Conservation (phyloP, 2,888 invertebrate genomes). For the Agonopterix alstromeriana region DNA sequence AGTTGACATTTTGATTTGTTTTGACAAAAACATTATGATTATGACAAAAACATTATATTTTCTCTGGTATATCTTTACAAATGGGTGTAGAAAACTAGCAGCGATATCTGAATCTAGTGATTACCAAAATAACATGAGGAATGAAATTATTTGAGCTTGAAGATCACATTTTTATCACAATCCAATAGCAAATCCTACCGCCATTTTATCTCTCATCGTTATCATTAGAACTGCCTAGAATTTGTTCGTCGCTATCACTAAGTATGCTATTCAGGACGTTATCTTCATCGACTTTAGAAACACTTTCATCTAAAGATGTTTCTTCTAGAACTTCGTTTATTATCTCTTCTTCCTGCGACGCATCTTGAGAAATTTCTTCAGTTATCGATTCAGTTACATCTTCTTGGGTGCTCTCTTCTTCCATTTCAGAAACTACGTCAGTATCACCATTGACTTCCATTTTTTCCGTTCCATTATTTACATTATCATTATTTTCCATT, state of each 20-base stretch:
- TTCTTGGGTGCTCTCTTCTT: background rate
- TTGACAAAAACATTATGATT: too few species aligned
- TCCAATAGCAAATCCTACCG: background rate
- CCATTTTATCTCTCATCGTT: constrained; percentile 26
- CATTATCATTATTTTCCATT: constrained; percentile 9
- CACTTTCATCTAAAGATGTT: constrained; percentile 9
- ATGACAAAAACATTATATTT: too few species aligned
- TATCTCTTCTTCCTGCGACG: constrained; percentile 11
- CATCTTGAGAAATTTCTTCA: constrained; percentile 1
- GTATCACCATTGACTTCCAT: background rate
- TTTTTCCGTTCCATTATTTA: background rate
- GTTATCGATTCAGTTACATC: background rate
- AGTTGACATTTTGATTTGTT: too few species aligned
- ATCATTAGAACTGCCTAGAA: constrained; percentile 21
- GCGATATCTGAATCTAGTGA: background rate
- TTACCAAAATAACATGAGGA: background rate
- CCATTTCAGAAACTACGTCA: background rate
- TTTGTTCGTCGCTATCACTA: constrained; percentile 26
- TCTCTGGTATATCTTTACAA: too few species aligned
- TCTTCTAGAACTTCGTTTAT: constrained; percentile 22
- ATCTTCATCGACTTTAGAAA: constrained; percentile 31
- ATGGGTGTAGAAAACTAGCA: too few species aligned
- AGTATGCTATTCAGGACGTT: constrained; percentile 31
- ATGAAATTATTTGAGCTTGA: background rate
- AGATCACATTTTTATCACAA: constrained; percentile 3